Evolutionary conservation across 2,888 invertebrate species (phyloP).

Genomic region (Spatulosminthurus flaviceps): DNA sequence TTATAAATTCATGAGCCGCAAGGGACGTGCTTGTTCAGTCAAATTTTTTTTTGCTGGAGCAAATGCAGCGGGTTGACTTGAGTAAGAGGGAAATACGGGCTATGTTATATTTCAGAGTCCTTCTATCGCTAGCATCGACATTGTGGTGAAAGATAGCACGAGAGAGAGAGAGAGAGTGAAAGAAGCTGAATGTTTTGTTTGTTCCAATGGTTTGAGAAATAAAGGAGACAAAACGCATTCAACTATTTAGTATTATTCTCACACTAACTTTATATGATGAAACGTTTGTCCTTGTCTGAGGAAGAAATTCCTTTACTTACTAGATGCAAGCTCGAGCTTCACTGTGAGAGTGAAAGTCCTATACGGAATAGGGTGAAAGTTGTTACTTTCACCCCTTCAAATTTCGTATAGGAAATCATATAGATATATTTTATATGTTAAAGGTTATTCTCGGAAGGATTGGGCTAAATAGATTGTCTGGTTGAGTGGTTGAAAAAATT

Average conservation of each 20-base stretch:
- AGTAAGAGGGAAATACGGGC: too few relatives aligned
- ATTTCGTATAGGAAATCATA: too few relatives aligned
- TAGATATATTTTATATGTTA: too few relatives aligned
- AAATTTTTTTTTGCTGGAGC: not conserved
- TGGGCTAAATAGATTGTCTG: too few relatives aligned
- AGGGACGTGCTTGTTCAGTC: constrained; percentile 1
- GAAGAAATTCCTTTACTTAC: not conserved
- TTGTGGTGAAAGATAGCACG: not conserved
- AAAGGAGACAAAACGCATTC: not conserved
- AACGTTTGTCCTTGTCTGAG: constrained; percentile 11
- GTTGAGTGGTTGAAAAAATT: too few relatives aligned
- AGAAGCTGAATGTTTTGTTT: not conserved
- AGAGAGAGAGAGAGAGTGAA: not conserved
- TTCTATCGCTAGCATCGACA: not conserved
- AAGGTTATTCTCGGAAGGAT: too few relatives aligned
- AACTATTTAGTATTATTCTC: constrained; percentile 2
- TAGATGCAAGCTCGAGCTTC: too few relatives aligned
- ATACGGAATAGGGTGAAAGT: too few relatives aligned
- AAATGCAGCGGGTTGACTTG: not conserved
- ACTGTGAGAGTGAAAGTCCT: too few relatives aligned
- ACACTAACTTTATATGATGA: constrained; percentile 1
- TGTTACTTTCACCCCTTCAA: too few relatives aligned
- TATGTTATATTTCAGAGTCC: not conserved
- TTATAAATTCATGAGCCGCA: constrained; percentile 35
- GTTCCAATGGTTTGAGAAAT: not conserved